Evolutionary conservation across 2,888 invertebrate species (phyloP).

Genomic region (Piscicola geometra): DNA sequence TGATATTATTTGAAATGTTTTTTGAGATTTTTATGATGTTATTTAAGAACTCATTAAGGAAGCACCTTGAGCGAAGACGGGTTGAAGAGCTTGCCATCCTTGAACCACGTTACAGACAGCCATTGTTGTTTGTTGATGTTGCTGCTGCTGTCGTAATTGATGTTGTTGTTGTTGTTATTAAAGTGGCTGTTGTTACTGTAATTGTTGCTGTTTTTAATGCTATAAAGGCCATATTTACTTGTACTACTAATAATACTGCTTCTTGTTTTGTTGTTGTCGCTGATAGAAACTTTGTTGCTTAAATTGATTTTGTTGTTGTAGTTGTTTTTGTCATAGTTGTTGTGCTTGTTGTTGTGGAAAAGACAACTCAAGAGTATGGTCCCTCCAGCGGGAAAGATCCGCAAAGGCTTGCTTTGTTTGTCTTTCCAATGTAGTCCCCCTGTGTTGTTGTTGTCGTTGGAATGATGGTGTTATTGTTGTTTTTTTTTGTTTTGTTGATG

Average conservation of each 20-base stretch:
- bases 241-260: not conserved
- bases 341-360: not conserved
- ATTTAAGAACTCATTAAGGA: not conserved
- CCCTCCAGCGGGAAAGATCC: not conserved
- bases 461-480: too few species aligned
- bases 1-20: too few species aligned
- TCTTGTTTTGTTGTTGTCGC: not conserved
- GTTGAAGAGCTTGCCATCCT: not conserved
- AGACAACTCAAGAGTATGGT: not conserved
- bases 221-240: not conserved
- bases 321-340: not conserved
- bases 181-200: not conserved
- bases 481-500: too few species aligned
- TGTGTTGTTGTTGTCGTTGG: not conserved
- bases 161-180: not conserved
- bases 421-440: not conserved
- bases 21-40: not conserved
- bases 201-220: not conserved
- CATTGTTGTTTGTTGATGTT: not conserved
- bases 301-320: not conserved
- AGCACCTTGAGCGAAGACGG: not conserved
- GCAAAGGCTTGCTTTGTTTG: not conserved
- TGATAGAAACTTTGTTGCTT: not conserved
- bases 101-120: not conserved
- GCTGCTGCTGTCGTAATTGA: not conserved